phyloP scores from a whole-genome alignment of 1,140 invertebrate genomes.

The Solenopsis fugax region DNA sequence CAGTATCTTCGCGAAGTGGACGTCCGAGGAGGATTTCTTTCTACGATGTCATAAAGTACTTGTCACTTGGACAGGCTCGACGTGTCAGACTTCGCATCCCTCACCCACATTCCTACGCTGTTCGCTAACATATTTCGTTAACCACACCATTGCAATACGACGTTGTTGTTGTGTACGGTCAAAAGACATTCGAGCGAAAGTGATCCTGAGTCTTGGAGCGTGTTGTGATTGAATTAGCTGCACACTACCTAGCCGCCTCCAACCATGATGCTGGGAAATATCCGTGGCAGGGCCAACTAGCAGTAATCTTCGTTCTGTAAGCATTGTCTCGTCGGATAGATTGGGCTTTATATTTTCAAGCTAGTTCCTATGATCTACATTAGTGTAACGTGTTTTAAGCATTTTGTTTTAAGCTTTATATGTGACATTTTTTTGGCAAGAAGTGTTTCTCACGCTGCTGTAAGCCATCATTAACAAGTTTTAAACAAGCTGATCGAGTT shows the following conservation, averaged over 20 bases:
- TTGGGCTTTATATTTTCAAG: background rate
- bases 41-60: background rate
- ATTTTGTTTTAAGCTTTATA: too few species aligned
- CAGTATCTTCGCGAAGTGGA: background rate
- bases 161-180: background rate
- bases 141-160: background rate
- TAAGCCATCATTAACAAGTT: too few species aligned
- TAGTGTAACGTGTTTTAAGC: too few species aligned
- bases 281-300: constrained; percentile 29
- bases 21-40: background rate
- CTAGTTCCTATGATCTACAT: background rate
- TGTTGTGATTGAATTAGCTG: constrained; percentile 8
- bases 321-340: constrained; percentile 43
- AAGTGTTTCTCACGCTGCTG: too few species aligned
- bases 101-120: background rate
- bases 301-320: constrained; percentile 67
- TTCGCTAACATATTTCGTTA: background rate
- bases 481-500: too few species aligned
- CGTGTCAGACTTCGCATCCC: background rate
- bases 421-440: too few species aligned
- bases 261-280: constrained; percentile 33
- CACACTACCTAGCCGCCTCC: background rate
- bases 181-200: background rate
- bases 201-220: background rate
- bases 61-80: background rate